Evolutionary conservation across 2,113 vertebrate genomes (phyloP).

Genomic region (Meleagris gallopavo): DNA sequence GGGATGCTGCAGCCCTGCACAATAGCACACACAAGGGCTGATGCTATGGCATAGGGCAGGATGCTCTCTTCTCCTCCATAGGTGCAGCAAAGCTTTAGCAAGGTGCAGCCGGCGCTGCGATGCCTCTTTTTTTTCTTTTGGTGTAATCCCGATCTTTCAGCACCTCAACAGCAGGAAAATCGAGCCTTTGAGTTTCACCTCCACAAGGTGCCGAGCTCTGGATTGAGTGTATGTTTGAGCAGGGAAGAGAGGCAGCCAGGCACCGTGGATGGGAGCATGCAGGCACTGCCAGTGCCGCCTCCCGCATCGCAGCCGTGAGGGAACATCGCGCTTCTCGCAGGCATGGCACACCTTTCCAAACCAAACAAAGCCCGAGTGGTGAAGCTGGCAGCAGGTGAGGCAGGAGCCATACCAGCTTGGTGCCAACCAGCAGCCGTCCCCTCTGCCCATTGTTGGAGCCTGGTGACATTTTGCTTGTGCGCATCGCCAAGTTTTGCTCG

Average conservation of each 20-base stretch:
- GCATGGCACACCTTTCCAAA: not conserved
- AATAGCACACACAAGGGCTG: rapidly evolving
- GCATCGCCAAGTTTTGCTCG: rapidly evolving
- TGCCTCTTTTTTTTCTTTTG: not conserved
- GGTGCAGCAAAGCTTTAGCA: not conserved
- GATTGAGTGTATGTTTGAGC: rapidly evolving
- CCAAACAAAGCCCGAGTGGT: not conserved
- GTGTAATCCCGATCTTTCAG: not conserved
- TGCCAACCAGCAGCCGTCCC: not conserved
- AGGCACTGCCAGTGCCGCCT: not conserved
- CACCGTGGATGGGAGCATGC: not conserved
- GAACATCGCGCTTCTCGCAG: not conserved
- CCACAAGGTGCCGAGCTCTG: not conserved
- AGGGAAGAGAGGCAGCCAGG: not conserved
- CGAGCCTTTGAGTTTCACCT: not conserved
- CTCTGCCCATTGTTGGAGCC: rapidly evolving
- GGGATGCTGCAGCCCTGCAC: not conserved
- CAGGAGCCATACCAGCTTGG: not conserved
- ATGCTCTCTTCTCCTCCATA: not conserved
- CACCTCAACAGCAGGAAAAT: not conserved
- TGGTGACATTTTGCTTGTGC: rapidly evolving
- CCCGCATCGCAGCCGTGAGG: rapidly evolving
- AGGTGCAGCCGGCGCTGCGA: rapidly evolving
- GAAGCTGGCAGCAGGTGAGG: not conserved
- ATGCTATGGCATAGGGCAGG: not conserved